A percentile compares a stretch with the other conserved stretches of the same genome.
These are phyloP conservation scores for Corydoras maculifer DNA, from an alignment of 2,113 vertebrate species.

Conservation along the genomic window DNA sequence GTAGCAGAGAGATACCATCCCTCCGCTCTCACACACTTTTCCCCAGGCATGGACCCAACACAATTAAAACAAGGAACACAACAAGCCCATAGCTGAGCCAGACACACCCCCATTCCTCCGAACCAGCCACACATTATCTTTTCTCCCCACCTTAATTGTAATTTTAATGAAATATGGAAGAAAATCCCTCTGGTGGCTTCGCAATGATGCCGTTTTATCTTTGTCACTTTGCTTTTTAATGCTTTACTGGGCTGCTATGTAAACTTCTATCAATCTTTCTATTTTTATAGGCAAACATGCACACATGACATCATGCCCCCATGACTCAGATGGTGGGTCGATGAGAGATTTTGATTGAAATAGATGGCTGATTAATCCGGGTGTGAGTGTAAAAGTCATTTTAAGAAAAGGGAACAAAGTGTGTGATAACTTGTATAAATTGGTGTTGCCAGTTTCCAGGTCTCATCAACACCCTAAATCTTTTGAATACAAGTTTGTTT, in stretches of 20 bases:
- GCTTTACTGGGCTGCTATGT: not conserved
- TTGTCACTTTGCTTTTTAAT: not conserved
- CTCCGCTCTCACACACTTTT: constrained; percentile 48
- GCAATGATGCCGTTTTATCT: constrained; percentile 9
- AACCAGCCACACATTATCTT: constrained; percentile 40
- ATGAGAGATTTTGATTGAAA: too few relatives aligned
- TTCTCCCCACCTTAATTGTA: constrained; percentile 47
- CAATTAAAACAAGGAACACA: constrained; percentile 60
- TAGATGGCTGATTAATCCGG: too few relatives aligned
- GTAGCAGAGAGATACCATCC: constrained; percentile 58
- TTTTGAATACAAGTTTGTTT: too few relatives aligned
- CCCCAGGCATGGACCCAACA: constrained; percentile 57
- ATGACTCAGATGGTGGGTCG: not conserved
- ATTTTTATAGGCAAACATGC: constrained; percentile 1
- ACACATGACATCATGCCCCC: not conserved
- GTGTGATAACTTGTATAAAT: too few relatives aligned
- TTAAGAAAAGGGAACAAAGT: too few relatives aligned
- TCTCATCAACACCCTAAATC: too few relatives aligned
- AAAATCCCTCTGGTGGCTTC: constrained; percentile 10
- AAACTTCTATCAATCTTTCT: not conserved
- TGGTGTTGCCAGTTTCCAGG: too few relatives aligned
- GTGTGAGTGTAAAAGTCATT: too few relatives aligned
- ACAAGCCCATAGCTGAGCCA: constrained; percentile 45
- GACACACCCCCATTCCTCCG: constrained; percentile 35
- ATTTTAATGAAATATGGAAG: constrained; percentile 35